Base-by-base conservation (phyloP, 2,888 invertebrate genomes). In the Chironomus tentans region DNA sequence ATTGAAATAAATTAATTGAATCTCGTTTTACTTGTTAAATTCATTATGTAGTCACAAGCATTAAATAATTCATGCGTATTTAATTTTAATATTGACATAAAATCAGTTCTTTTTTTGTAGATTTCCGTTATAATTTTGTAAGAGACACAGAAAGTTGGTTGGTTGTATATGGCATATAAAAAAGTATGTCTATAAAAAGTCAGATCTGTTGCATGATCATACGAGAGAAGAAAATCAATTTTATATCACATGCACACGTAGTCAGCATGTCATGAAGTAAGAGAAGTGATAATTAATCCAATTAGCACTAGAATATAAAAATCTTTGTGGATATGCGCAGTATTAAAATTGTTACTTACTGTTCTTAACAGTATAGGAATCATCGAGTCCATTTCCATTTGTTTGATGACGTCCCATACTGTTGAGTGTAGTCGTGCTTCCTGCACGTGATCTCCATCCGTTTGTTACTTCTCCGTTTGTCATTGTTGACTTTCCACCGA, bases 351-450 rank as follows among this genome's bases (percentile, higher is more conserved):
- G 38, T 56, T 56, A 84, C 84, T 84, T 81, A 84, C 84, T 83
- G 80, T 84, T 84, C 79, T 84, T 84, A 70, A 84, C 83, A 78
- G 83, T 83, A 77, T 83, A 84, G 77, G 83, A 83, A 78, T 84
- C 84, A 48, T 82, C 82, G 50, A 81, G 82, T 77, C 74, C 74
- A 50, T 81, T 82, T 81, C 24, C 83, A 82, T 72, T 82, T 82
- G 13, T 82, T 82, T 15, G 68, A 24, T 83, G 83, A 74, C 87
- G 85, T 2, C 86, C 86, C 71, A 87, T 82, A 78, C 88, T 88
- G 81, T 88, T 88, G 1, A 89, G 82, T 1, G 88, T 88, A 79
- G 88, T 86, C 24, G 88, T 88, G 77, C 88, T 88, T 22, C 88
- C 88, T 46, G 86, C 85, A 50, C 86, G 84, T 4, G 87, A 87